Evolutionary conservation across 2,113 vertebrate genomes (phyloP), one percentile per base, ranked within the genome.

Genomic region (Thamnophis sirtalis): DNA sequence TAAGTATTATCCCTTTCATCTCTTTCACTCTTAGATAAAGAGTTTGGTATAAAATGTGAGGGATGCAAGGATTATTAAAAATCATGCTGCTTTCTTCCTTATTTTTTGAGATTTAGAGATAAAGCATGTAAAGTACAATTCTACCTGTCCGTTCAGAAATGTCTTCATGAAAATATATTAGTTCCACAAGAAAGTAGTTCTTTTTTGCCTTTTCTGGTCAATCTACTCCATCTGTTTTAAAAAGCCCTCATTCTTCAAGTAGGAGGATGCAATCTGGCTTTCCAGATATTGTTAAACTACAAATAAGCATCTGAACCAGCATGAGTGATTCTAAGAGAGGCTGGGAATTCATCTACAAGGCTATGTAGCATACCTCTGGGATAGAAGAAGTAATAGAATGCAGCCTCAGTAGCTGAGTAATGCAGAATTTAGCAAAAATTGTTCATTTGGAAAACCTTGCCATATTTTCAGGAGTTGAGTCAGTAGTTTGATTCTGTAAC

Each of bases 1-100:
- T 90, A 94, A 93, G 89, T 38, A 93, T 92, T 95, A 86, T 11
- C 43, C 33, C 93, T 93, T 93, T 90, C 73, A 3, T 43, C 17
- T 85, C 88, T 0, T 3, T 56, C 93, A 91, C 68, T 33, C 88
- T 13, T 54, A 21, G 11, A 3, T 88, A 51, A 26, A 43, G 24
- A 7, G 3, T 54, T 38, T 91, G 11, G 33, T 91, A 2, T 0
- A 0, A 0, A 1, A 2, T 85, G 89, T 54, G 43, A 17, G 87
- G 91, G 38, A n/a, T 92, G 73, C 33, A 93, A 87, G 60, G 0
- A 49, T 13, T 73, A 92, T 93, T 89, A 86, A 89, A 91, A 86
- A 53, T 87, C 13, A 88, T 28, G 89, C 10, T 84, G 9, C 10
- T 53, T 86, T 95, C 8, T 93, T 68, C 43, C 22, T 9, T 55